phyloP scores from a whole-genome alignment of 1,140 invertebrate species.

The Zaprionus ornatus region DNA sequence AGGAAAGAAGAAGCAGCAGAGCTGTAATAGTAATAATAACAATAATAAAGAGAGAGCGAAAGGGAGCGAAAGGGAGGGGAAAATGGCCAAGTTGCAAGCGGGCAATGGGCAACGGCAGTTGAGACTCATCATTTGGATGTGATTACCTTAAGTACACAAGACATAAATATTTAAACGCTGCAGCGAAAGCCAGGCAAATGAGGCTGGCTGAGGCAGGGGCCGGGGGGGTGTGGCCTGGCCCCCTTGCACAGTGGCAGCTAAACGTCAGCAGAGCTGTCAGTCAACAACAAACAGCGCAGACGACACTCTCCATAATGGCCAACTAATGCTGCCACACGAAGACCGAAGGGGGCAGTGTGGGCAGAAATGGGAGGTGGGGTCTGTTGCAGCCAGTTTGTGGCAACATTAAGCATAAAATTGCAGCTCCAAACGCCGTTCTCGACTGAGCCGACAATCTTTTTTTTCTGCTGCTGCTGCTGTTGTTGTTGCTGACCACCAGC shows the following conservation, averaged over 20 bases:
- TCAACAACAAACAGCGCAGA: constrained; percentile 32
- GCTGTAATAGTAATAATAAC: constrained; percentile 8
- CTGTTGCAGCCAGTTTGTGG: constrained; percentile 27
- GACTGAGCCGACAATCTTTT: neutral
- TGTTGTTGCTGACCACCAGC: constrained; percentile 26
- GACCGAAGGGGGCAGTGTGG: neutral
- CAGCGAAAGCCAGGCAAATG: constrained; percentile 50
- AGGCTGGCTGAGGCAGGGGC: constrained; percentile 29
- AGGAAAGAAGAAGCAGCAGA: constrained; percentile 11
- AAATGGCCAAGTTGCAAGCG: neutral
- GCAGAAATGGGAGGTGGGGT: no score
- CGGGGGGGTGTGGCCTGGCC: neutral
- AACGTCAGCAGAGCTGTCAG: constrained; percentile 45
- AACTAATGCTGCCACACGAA: constrained; percentile 28
- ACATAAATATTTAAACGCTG: constrained; percentile 79
- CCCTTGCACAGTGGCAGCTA: constrained; percentile 41
- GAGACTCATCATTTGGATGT: constrained; percentile 71
- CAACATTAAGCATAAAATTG: constrained; percentile 58
- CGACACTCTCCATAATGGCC: constrained; percentile 37
- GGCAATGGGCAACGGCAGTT: constrained; percentile 39
- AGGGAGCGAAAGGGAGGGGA: neutral
- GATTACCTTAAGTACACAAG: constrained; percentile 82
- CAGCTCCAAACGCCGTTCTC: constrained; percentile 54
- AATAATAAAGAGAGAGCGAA: constrained; percentile 1
- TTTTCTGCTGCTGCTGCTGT: constrained; percentile 1